A percentile compares a stretch with the other conserved stretches of the same genome.
Evolutionary conservation across 2,888 invertebrate genomes (phyloP).

Genomic region (Lamellibrachia satsuma): DNA sequence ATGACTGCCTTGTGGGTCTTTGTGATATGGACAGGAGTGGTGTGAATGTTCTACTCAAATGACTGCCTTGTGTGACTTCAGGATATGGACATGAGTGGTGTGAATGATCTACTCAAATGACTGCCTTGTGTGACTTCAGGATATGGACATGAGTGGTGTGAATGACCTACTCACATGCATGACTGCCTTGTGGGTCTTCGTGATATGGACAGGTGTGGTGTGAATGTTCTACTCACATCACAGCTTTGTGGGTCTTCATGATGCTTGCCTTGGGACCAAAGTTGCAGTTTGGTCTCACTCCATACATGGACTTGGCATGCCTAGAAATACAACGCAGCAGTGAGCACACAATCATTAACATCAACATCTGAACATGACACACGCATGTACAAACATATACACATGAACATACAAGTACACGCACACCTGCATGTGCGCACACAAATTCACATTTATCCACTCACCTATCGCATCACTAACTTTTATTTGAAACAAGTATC

Average conservation of each 20-base stretch:
- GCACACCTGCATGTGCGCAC: neutral
- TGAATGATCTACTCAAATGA: neutral
- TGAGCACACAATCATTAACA: neutral
- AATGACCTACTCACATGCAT: neutral
- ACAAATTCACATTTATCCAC: constrained; percentile 83
- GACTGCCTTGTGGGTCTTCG: neutral
- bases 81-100: neutral
- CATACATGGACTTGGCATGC: constrained; percentile 93
- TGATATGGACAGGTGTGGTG: neutral
- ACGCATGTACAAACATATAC: neutral
- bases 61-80: neutral
- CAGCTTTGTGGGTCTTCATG: constrained; percentile 95
- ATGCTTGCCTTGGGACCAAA: constrained; percentile 98
- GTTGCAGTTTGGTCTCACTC: constrained; percentile 93
- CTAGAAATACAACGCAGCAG: constrained; percentile 70
- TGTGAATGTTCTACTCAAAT: neutral
- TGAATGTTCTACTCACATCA: constrained; percentile 82
- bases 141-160: neutral
- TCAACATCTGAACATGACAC: constrained; percentile 8
- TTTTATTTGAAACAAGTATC: neutral
- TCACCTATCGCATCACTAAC: neutral
- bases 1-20: neutral
- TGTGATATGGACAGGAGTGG: neutral
- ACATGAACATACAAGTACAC: neutral
- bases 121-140: neutral